These are phyloP conservation scores for Gulo gulo DNA, from an alignment of 2,113 vertebrate species.

Conservation along the genomic window DNA sequence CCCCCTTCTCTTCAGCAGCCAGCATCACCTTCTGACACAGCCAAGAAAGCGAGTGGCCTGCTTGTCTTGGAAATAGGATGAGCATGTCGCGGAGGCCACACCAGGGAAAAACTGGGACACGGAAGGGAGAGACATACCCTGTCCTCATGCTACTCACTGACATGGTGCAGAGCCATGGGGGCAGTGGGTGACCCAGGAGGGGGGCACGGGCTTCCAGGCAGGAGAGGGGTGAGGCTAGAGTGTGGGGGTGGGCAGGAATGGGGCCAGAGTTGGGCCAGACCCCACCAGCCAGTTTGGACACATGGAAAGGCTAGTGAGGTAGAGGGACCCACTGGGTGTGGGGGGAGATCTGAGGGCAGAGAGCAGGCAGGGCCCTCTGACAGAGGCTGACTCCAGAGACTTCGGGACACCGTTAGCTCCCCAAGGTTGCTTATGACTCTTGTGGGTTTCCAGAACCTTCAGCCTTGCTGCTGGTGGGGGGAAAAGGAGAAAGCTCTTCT, in stretches of 20 bases:
- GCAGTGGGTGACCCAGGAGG: no score
- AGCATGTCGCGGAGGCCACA: neutral
- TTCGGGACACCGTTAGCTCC: neutral
- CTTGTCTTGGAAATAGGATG: neutral
- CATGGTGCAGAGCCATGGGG: no score
- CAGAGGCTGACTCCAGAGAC: neutral
- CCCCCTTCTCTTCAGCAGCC: neutral
- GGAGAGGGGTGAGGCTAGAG: neutral
- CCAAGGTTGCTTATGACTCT: neutral
- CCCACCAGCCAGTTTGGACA: neutral
- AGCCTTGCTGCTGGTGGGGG: no score
- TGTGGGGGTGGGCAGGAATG: neutral
- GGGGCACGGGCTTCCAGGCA: neutral
- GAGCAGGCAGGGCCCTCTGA: neutral
- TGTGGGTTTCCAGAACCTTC: neutral
- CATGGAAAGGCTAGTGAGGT: neutral
- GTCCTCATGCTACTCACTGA: no score
- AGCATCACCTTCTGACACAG: neutral
- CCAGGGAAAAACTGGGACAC: neutral
- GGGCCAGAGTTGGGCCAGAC: no score
- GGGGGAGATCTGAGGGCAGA: neutral
- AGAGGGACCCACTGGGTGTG: no score
- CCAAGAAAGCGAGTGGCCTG: neutral
- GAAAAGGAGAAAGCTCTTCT: neutral
- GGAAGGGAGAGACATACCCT: neutral